Base-by-base conservation (phyloP, 2,113 vertebrate genomes). In the Grammomys dolichurus region DNA sequence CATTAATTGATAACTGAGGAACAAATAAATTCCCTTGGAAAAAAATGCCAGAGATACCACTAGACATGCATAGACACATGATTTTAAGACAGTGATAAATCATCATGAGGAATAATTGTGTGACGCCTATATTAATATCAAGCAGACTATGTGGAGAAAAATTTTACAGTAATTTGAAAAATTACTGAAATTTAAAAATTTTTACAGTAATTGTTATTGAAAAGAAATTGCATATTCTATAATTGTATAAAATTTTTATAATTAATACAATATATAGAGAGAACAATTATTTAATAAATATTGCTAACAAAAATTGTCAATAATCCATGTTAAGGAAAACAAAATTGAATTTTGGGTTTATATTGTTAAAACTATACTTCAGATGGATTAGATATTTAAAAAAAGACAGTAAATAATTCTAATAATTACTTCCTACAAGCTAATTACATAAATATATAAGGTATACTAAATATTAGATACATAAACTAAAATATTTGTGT, bases 271-370 rank as follows among this genome's bases (percentile, higher is more conserved):
- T 22, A 89, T 36, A 92, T 22, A 2, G 46, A 56, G 28, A 73
- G 7, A 65, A 65, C 16, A 93, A 89, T 91, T 96, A 88, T 73
- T 91, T 91, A 93, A 94, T 88, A 93, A 94, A 93, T 86, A 1
- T 40, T 91, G 24, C 43, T 63, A 28, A 24, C 33, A 85, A 88
- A 76, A 87, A 86, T 3, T 43, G 0, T n/a, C 75, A 28, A 20
- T 65, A 67, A 94, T 90, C 33, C 69, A 97, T 89, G 28, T 69
- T 67, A 13, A 95, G 14, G 22, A 90, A 96, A 93, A 92, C 75
- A 84, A 87, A 95, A 75, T 33, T 93, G 24, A 80, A 69, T 91
- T 2, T 10, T 65, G 82, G 65, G 5, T 87, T 89, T 82, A 5
- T 5, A 78, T 75, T 94, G 13, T 90, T 67, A 40, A 85, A 94